Evolutionary conservation across 2,888 invertebrate genomes (phyloP).

Genomic region (Thera britannica): DNA sequence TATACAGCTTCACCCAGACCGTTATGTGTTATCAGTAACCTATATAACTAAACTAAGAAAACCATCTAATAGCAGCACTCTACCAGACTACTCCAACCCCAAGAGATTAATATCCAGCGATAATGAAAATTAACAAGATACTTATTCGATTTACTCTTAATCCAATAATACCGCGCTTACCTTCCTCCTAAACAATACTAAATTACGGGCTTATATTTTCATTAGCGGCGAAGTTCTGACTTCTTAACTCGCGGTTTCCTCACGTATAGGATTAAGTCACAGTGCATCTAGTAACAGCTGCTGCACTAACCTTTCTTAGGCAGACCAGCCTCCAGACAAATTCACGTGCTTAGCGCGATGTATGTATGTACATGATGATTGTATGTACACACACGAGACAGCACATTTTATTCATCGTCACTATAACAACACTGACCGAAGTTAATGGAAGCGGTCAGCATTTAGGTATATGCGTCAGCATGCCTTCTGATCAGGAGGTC

Average conservation of each 20-base stretch:
- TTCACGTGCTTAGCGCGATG: neutral
- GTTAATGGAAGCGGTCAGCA: too few species aligned
- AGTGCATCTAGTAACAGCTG: slow-evolving; percentile 22
- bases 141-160: slow-evolving; percentile 50
- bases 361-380: too few species aligned
- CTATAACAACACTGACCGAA: too few species aligned
- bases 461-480: too few species aligned
- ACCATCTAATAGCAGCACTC: slow-evolving; percentile 2
- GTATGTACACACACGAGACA: too few species aligned
- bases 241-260: slow-evolving; percentile 40
- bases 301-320: neutral
- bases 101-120: slow-evolving; percentile 42
- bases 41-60: slow-evolving; percentile 12
- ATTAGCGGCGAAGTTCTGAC: slow-evolving; percentile 48
- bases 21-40: neutral
- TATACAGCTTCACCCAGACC: neutral
- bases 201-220: slow-evolving; percentile 57
- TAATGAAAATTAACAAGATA: slow-evolving; percentile 49
- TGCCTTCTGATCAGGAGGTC: too few species aligned
- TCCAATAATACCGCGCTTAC: slow-evolving; percentile 45
- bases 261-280: slow-evolving; percentile 56
- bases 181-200: slow-evolving; percentile 51
- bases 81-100: slow-evolving; percentile 19
- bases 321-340: neutral
- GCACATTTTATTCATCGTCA: too few species aligned